Evolutionary conservation across 1,140 invertebrate genomes (phyloP), one percentile per base, ranked within the genome.

Genomic region (Microplitis demolitor): DNA sequence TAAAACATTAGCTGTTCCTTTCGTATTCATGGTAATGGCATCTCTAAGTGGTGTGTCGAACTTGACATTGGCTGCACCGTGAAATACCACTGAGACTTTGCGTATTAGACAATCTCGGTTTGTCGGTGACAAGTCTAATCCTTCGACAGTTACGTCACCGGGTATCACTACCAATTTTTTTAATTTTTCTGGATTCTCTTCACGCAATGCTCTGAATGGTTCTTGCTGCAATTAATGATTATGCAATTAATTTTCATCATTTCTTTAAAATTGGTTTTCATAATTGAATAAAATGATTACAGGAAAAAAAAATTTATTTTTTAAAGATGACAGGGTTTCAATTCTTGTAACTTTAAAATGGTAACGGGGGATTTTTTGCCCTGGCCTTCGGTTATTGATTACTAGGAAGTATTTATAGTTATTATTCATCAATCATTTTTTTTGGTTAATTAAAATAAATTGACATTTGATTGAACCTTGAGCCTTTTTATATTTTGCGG

Each of bases 41-140:
- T 77, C 77, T 74, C 87, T 89, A 37, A 91, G 76, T 0, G 84
- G 66, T 71, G 89, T 77, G 73, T 90, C 88, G 71, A 91, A 91
- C 11, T 87, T 85, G 33, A 93, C 94, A 79, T 95, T 97, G 24
- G 96, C 96, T n/a, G 96, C 96, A 78, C 93, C 95, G 80, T 97
- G 96, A 85, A 97, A 96, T 0, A 97, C 88, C n/a, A 97, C 89
- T 35, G 92, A 90, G 14, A 95, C 91, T 71, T 92, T 90, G 9
- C 90, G 83, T 0, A 85, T 79, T 0, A 96, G 79, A 3, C 85
- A 77, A 39, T 89, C 74, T 35, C 85, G 78, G 79, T 92, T 90
- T 3, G 88, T 79, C 3, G 81, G 62, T 16, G 85, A 87, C 6
- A 96, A 85, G 6, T 90, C 92, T 2, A 95, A 82, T 50, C 88